Evolutionary conservation across 2,888 invertebrate species (phyloP).

Genomic region (Pinctada fucata): DNA sequence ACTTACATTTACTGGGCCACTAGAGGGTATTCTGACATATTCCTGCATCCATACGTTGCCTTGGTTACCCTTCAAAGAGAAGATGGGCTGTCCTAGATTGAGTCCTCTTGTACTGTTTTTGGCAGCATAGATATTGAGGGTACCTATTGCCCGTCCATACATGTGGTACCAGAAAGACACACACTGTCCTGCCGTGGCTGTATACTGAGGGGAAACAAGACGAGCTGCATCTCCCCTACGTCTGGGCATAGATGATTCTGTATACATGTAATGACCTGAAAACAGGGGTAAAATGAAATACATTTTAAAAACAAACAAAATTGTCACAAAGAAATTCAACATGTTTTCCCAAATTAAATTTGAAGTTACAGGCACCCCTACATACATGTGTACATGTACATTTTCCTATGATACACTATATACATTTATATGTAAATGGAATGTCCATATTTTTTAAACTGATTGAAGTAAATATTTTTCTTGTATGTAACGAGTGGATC

Average conservation of each 20-base stretch:
- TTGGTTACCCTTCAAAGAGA: constrained; percentile 61
- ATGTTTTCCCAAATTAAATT: no score
- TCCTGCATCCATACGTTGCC: constrained; percentile 68
- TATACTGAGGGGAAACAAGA: constrained; percentile 63
- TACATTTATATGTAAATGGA: no score
- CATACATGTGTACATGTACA: no score
- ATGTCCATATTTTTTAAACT: no score
- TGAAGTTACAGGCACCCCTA: no score
- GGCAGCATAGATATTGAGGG: constrained; percentile 57
- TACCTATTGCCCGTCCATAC: constrained; percentile 71
- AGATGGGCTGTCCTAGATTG: constrained; percentile 56
- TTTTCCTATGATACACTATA: no score
- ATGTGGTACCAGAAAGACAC: constrained; percentile 74
- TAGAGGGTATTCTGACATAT: constrained; percentile 54
- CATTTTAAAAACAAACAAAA: no score
- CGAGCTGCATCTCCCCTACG: constrained; percentile 80
- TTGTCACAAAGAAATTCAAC: no score
- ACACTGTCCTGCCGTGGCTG: constrained; percentile 52
- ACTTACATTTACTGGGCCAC: constrained; percentile 54
- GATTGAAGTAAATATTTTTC: no score
- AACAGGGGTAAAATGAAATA: neutral
- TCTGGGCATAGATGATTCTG: constrained; percentile 78
- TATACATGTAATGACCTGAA: constrained; percentile 48
- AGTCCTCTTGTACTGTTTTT: constrained; percentile 44
- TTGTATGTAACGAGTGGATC: no score